These are phyloP conservation scores for Puntigrus tetrazona DNA, from an alignment of 2,113 vertebrate genomes.

Conservation along the genomic window DNA sequence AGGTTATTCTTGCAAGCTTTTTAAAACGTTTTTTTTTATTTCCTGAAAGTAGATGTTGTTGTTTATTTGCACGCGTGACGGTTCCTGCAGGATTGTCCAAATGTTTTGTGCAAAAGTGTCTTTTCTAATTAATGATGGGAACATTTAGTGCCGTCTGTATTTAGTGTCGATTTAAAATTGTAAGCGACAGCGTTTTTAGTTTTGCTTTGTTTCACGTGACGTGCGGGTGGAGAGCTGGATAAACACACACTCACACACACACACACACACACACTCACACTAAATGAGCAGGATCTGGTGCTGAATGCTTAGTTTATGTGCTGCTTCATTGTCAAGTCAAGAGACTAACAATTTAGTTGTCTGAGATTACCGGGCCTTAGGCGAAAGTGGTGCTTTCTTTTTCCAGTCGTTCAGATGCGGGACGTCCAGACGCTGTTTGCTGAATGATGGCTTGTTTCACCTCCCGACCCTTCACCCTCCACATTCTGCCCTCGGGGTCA, in stretches of 20 bases:
- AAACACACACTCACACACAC: neutral
- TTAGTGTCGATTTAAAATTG: neutral
- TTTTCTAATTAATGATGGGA: neutral
- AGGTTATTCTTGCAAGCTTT: too few species aligned
- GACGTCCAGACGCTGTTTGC: constrained; percentile 23
- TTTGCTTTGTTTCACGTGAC: constrained; percentile 23
- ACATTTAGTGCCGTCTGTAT: neutral
- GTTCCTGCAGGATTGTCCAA: neutral
- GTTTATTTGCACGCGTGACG: too few species aligned
- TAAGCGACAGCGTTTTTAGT: neutral
- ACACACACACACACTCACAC: neutral
- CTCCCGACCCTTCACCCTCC: constrained; percentile 14
- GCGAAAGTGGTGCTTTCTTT: constrained; percentile 44
- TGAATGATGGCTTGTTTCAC: constrained; percentile 55
- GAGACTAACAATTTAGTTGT: constrained; percentile 22
- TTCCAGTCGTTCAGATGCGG: constrained; percentile 14
- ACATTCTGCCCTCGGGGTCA: constrained; percentile 50
- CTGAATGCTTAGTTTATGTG: neutral
- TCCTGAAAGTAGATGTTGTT: neutral
- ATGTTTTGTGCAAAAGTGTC: neutral
- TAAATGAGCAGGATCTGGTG: neutral
- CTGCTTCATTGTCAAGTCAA: neutral
- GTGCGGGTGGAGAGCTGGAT: neutral
- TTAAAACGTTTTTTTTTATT: too few species aligned
- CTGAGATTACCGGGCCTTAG: neutral